phyloP scores from a whole-genome alignment of 2,888 invertebrate species.

The Ophion obscuratus region DNA sequence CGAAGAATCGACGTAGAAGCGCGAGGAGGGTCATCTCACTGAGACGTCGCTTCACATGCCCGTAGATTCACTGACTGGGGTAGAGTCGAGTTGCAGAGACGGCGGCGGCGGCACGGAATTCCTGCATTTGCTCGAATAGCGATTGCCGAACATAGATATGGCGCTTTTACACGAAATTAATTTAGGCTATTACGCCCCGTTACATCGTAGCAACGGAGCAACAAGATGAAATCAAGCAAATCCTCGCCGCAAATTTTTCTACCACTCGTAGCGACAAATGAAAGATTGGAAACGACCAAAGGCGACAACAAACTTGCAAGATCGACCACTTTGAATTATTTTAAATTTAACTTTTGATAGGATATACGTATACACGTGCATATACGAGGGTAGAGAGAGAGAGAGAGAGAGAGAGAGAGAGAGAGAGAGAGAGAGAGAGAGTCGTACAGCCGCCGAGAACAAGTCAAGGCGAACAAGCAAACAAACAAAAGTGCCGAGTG shows the following conservation, averaged over 20 bases:
- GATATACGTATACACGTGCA: slow-evolving; percentile 62
- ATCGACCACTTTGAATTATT: slow-evolving; percentile 69
- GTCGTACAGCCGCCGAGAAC: not conserved
- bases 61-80: slow-evolving; percentile 82
- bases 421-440: slow-evolving; percentile 40
- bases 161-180: too few species aligned
- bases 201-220: too few species aligned
- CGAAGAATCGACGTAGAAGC: slow-evolving; percentile 81
- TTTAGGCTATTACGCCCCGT: too few species aligned
- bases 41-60: too few species aligned
- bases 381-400: slow-evolving; percentile 52
- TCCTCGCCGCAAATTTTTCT: slow-evolving; percentile 16
- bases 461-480: not conserved
- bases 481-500: too few species aligned
- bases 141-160: slow-evolving; percentile 13
- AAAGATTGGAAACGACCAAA: slow-evolving; percentile 37
- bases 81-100: slow-evolving; percentile 73
- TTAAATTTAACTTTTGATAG: slow-evolving; percentile 69
- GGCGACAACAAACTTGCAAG: slow-evolving; percentile 60
- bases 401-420: slow-evolving; percentile 39
- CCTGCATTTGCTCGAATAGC: slow-evolving; percentile 48
- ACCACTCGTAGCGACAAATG: slow-evolving; percentile 2
- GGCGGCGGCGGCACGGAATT: slow-evolving; percentile 43
- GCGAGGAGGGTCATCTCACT: slow-evolving; percentile 63
- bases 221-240: too few species aligned